These are phyloP conservation scores for Myrmophylax atrothorax DNA, from an alignment of 2,113 vertebrate genomes.

Conservation along the genomic window DNA sequence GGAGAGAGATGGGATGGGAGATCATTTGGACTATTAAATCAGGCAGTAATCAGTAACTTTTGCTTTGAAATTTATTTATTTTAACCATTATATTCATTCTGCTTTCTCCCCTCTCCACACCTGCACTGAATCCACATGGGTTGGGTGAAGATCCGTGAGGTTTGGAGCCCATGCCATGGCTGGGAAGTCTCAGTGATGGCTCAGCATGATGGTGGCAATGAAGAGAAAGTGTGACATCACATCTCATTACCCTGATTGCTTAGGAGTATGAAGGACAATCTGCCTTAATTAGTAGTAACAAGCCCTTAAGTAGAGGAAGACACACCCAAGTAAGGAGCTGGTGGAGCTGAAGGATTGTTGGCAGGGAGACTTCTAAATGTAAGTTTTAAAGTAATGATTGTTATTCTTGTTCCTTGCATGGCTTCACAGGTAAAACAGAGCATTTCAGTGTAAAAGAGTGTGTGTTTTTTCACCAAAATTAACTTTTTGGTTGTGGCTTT, in stretches of 20 bases:
- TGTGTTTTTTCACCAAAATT: not conserved
- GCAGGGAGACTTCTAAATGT: not conserved
- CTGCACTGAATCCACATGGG: not conserved
- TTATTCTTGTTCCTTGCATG: not conserved
- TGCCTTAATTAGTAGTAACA: not conserved
- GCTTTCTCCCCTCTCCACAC: not conserved
- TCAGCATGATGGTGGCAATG: not conserved
- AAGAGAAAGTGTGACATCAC: not conserved
- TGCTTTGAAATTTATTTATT: not conserved
- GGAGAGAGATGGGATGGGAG: not conserved
- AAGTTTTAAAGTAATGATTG: not conserved
- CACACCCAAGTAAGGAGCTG: fast-evolving
- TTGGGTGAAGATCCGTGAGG: not conserved
- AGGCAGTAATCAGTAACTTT: not conserved
- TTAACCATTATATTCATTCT: not conserved
- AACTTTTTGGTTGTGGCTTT: not conserved
- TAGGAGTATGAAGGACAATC: not conserved
- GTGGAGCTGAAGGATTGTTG: fast-evolving
- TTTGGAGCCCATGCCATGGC: not conserved
- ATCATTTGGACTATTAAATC: not conserved
- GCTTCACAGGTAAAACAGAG: not conserved
- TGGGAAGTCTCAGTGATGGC: not conserved
- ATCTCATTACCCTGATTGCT: not conserved
- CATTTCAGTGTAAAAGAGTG: fast-evolving
- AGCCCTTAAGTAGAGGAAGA: not conserved